These are phyloP conservation scores for Anser brachyrhynchus DNA, from an alignment of 2,113 vertebrate species.

Conservation along the genomic window DNA sequence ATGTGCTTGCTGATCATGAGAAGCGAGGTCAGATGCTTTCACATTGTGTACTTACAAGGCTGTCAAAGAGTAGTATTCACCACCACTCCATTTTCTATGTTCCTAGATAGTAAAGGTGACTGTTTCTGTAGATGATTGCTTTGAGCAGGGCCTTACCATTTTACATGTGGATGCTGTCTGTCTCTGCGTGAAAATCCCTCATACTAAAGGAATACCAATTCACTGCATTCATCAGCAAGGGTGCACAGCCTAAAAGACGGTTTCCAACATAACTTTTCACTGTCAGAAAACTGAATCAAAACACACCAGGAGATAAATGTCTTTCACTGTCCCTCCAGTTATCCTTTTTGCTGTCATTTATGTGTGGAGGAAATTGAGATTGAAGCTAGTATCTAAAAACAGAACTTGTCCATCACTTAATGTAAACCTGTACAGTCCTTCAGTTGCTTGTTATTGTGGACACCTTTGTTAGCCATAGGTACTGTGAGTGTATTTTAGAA, in stretches of 20 bases:
- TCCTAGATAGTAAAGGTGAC: neutral
- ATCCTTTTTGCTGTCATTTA: neutral
- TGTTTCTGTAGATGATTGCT: neutral
- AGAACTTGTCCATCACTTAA: neutral
- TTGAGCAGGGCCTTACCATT: neutral
- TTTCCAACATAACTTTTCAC: neutral
- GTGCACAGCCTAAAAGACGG: accelerated
- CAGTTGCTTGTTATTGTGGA: neutral
- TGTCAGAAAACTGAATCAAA: neutral
- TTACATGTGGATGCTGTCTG: neutral
- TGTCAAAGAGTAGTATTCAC: neutral
- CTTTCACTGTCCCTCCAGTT: neutral
- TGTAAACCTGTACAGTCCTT: neutral
- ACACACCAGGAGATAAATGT: neutral
- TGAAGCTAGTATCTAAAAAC: neutral
- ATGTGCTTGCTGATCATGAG: neutral
- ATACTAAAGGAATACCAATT: neutral
- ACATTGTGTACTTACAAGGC: neutral
- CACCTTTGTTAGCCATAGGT: neutral
- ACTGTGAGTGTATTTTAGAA: neutral
- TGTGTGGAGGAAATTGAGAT: neutral
- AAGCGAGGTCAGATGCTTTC: neutral
- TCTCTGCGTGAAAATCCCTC: neutral
- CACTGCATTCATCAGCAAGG: neutral
- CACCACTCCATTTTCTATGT: neutral